phyloP scores from a whole-genome alignment of 2,113 vertebrate species.

The Cinclus mexicanus region DNA sequence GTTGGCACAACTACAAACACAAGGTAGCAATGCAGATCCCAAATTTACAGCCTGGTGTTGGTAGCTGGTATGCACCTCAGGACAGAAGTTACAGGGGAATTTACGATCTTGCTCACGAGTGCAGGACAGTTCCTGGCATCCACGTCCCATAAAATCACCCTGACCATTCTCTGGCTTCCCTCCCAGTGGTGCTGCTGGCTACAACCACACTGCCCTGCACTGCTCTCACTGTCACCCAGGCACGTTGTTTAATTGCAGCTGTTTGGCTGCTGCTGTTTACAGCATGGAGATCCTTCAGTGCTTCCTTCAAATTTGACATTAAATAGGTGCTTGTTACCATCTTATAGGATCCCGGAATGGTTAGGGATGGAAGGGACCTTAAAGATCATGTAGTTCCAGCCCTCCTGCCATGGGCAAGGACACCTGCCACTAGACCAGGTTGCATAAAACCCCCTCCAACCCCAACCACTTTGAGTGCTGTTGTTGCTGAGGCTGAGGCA shows the following conservation, averaged over 20 bases:
- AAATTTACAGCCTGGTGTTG: background rate
- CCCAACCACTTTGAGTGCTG: background rate
- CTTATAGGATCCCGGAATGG: background rate
- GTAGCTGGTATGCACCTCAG: background rate
- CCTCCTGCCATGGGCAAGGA: background rate
- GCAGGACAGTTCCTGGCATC: background rate
- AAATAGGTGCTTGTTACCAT: background rate
- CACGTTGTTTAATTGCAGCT: background rate
- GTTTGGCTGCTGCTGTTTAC: background rate
- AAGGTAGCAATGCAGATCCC: accelerated
- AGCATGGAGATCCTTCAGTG: background rate
- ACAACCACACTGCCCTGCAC: background rate
- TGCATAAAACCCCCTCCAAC: background rate
- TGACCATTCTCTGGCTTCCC: background rate
- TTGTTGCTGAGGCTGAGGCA: background rate
- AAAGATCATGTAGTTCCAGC: background rate
- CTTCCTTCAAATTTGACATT: background rate
- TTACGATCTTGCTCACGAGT: background rate
- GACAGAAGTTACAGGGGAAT: background rate
- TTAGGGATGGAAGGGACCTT: background rate
- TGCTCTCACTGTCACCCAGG: background rate
- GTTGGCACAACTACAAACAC: background rate
- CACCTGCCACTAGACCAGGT: background rate
- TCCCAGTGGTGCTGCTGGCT: background rate
- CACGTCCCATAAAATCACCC: background rate